Base-by-base conservation (phyloP, 2,888 invertebrate genomes). In the Drosophila ezoana region DNA sequence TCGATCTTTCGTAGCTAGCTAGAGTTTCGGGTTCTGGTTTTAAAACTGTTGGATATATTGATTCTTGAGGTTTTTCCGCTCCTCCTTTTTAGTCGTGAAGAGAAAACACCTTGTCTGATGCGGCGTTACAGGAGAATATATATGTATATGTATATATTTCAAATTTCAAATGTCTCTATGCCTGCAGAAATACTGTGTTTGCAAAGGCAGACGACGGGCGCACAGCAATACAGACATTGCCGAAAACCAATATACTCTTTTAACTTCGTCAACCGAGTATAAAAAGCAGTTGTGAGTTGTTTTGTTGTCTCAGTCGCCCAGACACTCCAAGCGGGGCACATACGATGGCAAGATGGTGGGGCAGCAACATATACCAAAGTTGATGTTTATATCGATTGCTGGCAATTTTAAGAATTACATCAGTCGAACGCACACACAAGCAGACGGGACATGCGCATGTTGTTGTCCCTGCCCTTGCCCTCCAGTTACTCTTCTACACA, bases 331-430 rank as follows among this genome's bases (percentile, higher is more conserved):
- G 43, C 51, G 53, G 56, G 35, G 41, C 58, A 59, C 54, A 53
- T 10, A 38, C 40, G 49, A 32, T 44, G 56, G 49, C 28, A 44
- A 61, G 18, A 40, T 41, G 32, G 40, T 14, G 54, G 49, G 44
- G 47, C 51, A 53, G 66, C 54, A 64, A 75, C 76, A 72, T 68
- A 84, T 87, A 70, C 73, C 73, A 72, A 76, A 85, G 72, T 81
- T 84, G 87, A 85, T 85, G 88, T 84, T 84, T 84, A 84, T 84
- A 84, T 84, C 87, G 84, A 84, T 84, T 84, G 84, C 85, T 79
- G 85, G 76, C 86, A 87, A 85, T 88, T 85, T 85, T 67, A 77
- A 76, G 75, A 75, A 84, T 85, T 84, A 85, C 81, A 87, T 65
- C 81, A 76, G 63, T 49, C 64, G 58, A 61, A 74, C 63, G 64